Evolutionary conservation across 2,888 invertebrate species (phyloP).

Genomic region (Patella ulyssiponensis): DNA sequence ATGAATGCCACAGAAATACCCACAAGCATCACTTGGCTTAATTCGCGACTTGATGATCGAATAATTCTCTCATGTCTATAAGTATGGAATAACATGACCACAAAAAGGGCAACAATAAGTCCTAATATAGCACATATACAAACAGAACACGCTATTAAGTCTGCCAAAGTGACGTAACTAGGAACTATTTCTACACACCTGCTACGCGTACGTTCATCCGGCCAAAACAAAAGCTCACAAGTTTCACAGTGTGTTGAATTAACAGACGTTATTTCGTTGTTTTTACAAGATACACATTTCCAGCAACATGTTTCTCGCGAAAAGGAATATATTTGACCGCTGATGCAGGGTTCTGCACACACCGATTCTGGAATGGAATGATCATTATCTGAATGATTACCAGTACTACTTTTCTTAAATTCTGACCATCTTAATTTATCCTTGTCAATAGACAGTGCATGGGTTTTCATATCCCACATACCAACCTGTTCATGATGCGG

Average conservation of each 20-base stretch:
- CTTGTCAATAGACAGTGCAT: constrained; percentile 39
- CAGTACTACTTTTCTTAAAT: neutral
- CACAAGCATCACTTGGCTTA: constrained; percentile 59
- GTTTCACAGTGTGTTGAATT: constrained; percentile 54
- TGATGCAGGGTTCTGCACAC: constrained; percentile 46
- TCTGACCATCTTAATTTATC: constrained; percentile 22
- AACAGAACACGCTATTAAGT: constrained; percentile 44
- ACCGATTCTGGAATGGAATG: constrained; percentile 44
- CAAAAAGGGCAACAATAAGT: constrained; percentile 37
- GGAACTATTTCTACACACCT: constrained; percentile 41
- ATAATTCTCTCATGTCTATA: constrained; percentile 60
- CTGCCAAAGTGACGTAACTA: constrained; percentile 33
- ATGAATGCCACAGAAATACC: constrained; percentile 58
- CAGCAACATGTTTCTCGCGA: constrained; percentile 62
- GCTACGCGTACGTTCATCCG: constrained; percentile 34
- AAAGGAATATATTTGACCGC: constrained; percentile 57
- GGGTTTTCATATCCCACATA: constrained; percentile 54
- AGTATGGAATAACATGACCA: constrained; percentile 37
- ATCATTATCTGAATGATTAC: neutral
- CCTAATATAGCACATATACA: constrained; percentile 41
- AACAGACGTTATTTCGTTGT: constrained; percentile 53
- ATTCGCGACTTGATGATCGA: constrained; percentile 64
- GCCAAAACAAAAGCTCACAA: constrained; percentile 50
- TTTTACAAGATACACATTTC: constrained; percentile 58
- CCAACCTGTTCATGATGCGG: constrained; percentile 38